phyloP scores from a whole-genome alignment of 2,888 invertebrate species.

The Nycteola revayana region DNA sequence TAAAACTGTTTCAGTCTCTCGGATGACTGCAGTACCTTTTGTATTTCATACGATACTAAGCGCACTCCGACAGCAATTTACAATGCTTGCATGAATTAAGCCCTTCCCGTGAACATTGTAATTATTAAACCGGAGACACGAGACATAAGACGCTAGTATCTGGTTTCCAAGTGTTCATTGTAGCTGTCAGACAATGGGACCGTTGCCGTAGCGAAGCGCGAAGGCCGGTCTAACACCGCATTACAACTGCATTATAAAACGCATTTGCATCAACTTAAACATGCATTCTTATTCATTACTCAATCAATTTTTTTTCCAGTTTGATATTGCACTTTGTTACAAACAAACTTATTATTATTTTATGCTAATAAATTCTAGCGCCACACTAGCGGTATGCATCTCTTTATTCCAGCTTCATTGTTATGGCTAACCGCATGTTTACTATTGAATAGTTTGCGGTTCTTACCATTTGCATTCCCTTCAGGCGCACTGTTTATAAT shows the following conservation, averaged over 20 bases:
- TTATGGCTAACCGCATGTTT: slow-evolving; percentile 27
- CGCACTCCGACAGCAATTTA: slow-evolving; percentile 15
- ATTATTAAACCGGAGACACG: slow-evolving; percentile 58
- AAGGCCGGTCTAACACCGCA: slow-evolving; percentile 71
- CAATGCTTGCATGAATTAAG: slow-evolving; percentile 31
- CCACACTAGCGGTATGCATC: slow-evolving; percentile 8
- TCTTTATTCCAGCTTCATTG: slow-evolving; percentile 17
- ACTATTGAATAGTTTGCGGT: slow-evolving; percentile 23
- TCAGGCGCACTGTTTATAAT: slow-evolving; percentile 5
- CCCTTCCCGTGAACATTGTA: slow-evolving; percentile 47
- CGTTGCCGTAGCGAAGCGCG: slow-evolving; percentile 76
- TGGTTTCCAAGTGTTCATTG: slow-evolving; percentile 75
- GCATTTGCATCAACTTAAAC: slow-evolving; percentile 40
- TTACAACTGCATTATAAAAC: slow-evolving; percentile 64
- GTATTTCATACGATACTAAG: slow-evolving; percentile 11
- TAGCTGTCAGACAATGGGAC: slow-evolving; percentile 64
- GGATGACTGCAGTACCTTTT: slow-evolving; percentile 1
- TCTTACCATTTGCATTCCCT: slow-evolving; percentile 12
- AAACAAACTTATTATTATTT: slow-evolving; percentile 17
- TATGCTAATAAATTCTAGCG: slow-evolving; percentile 23
- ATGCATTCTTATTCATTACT: slow-evolving; percentile 39
- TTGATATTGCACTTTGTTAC: slow-evolving; percentile 7
- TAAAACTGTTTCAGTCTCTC: slow-evolving; percentile 22
- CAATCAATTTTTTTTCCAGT: slow-evolving; percentile 26
- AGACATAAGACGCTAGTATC: slow-evolving; percentile 66